Percentiles rank a stretch among this genome's conserved stretches.
Conservation (phyloP, 1,140 invertebrate genomes). For the Vanessa atalanta region DNA sequence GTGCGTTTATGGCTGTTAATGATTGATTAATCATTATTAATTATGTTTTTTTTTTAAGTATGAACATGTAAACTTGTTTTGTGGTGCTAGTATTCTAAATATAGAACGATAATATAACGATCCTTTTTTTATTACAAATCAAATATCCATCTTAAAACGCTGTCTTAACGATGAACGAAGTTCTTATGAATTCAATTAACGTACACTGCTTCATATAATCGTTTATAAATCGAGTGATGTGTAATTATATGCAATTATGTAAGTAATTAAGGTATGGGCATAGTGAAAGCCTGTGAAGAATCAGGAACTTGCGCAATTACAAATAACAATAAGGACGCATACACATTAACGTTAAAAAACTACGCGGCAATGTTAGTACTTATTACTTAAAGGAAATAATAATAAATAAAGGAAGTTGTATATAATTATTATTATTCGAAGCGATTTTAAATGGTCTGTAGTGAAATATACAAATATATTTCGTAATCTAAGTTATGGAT, state of each 20-base stretch:
- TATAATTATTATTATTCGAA: too few species aligned
- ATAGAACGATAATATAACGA: too few species aligned
- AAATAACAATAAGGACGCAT: slow-evolving; percentile 7
- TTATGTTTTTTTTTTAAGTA: too few species aligned
- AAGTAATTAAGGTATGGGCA: not conserved
- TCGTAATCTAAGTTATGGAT: too few species aligned
- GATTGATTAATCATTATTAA: too few species aligned
- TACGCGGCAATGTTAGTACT: not conserved
- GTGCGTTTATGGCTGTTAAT: too few species aligned
- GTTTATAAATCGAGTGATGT: not conserved
- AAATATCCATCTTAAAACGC: too few species aligned
- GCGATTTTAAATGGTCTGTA: too few species aligned
- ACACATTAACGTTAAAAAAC: not conserved
- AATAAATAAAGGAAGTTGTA: not conserved
- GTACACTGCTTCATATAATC: not conserved
- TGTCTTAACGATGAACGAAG: not conserved
- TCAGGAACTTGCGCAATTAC: slow-evolving; percentile 13
- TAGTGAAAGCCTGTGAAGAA: not conserved
- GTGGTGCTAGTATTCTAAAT: too few species aligned
- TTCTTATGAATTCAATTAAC: not conserved
- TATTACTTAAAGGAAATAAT: not conserved
- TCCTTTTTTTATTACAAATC: too few species aligned
- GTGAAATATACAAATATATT: too few species aligned
- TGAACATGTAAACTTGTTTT: too few species aligned
- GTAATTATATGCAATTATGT: slow-evolving; percentile 7